Conservation (phyloP, 2,888 invertebrate species). For the Stenurella melanura region DNA sequence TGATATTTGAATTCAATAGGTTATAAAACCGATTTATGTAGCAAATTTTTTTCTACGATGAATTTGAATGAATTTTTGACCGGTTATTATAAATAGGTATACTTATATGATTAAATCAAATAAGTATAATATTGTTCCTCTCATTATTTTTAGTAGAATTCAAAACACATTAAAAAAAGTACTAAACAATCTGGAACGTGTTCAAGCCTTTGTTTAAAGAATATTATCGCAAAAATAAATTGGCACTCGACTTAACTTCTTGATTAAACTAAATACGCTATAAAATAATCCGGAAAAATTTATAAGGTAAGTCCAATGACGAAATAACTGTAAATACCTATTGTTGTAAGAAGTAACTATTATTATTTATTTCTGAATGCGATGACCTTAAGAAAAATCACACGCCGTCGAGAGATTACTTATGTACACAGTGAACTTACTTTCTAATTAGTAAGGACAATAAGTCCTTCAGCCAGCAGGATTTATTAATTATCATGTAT, state of each 20-base stretch:
- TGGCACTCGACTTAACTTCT: slow-evolving; percentile 30
- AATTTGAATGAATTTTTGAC: no score
- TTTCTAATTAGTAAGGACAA: slow-evolving; percentile 43
- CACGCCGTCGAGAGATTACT: slow-evolving; percentile 41
- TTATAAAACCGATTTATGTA: no score
- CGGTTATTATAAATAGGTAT: no score
- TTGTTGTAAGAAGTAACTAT: slow-evolving; percentile 43
- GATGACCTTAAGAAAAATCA: slow-evolving; percentile 56
- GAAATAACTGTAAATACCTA: slow-evolving; percentile 57
- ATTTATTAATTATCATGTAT: neutral
- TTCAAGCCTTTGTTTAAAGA: neutral
- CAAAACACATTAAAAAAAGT: neutral
- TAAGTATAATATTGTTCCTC: neutral
- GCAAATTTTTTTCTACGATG: no score
- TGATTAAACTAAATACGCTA: slow-evolving; percentile 18
- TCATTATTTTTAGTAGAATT: neutral
- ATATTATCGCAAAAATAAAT: slow-evolving; percentile 11
- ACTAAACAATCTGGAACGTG: neutral
- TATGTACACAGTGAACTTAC: slow-evolving; percentile 43
- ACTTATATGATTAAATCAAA: no score
- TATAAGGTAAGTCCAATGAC: slow-evolving; percentile 51
- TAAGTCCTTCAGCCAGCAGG: neutral
- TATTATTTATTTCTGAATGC: slow-evolving; percentile 54
- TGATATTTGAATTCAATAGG: no score
- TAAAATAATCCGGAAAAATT: slow-evolving; percentile 45